Percentiles rank a stretch among this genome's conserved stretches.
Conservation (phyloP, 2,888 invertebrate genomes). For the Nymphalis polychloros region DNA sequence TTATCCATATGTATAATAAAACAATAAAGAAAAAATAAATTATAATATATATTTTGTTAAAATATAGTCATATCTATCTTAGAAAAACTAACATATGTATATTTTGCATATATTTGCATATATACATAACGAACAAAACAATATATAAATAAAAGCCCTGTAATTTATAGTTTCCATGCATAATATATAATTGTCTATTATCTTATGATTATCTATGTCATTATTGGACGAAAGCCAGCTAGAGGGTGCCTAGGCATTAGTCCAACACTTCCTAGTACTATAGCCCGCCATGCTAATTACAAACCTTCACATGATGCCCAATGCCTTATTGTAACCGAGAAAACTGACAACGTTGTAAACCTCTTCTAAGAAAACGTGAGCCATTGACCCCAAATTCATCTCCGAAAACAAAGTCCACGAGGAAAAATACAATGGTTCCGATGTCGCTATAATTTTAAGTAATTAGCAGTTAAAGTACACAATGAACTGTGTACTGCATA, state of each 20-base stretch:
- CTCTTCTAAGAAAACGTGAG: conserved; percentile 25
- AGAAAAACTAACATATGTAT: no score
- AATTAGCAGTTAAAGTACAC: conserved; percentile 41
- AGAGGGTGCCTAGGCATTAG: conserved; percentile 58
- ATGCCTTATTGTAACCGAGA: neutral
- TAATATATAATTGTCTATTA: conserved; percentile 31
- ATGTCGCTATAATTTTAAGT: conserved; percentile 46
- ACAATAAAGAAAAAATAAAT: no score
- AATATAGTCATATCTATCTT: no score
- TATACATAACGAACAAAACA: conserved; percentile 10
- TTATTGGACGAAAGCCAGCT: conserved; percentile 63
- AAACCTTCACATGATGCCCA: neutral
- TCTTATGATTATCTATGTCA: conserved; percentile 39
- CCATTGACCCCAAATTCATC: conserved; percentile 27
- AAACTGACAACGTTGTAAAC: neutral
- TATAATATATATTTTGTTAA: no score
- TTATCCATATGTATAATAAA: no score
- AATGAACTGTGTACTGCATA: conserved; percentile 44
- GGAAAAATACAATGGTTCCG: conserved; percentile 50
- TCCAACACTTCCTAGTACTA: conserved; percentile 74
- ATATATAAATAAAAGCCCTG: conserved; percentile 11
- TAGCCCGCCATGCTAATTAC: neutral
- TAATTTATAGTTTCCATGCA: conserved; percentile 35
- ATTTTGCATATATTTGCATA: neutral
- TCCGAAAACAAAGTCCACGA: conserved; percentile 51